Base-by-base conservation (phyloP, 2,797 vertebrate genomes). In the Clarias pachynema region DNA sequence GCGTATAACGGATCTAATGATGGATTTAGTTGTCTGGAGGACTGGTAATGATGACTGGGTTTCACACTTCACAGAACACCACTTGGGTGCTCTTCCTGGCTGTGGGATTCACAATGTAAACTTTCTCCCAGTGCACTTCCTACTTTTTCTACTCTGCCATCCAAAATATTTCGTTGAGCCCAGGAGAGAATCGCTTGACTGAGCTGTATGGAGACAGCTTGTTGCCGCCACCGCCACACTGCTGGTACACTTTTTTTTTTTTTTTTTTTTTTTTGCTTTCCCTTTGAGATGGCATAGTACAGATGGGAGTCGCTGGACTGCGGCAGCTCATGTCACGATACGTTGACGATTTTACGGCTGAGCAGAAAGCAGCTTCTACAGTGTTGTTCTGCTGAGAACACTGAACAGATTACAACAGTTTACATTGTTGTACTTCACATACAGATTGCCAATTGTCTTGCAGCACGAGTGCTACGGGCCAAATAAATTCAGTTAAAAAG, bases 281-380 rank as follows among this genome's bases (percentile, higher is more conserved):
- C 94, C 94, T 95, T 77, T 31, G 95, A 95, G 94, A 95, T 92
- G 83, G 78, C 87, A 90, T 93, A 90, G 86, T 93, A 92, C 95
- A 95, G 95, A 95, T 95, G 94, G 94, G 94, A 92, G 89, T 90
- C 90, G 74, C 65, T 94, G 93, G 95, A 94, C 94, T 94, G 90
- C 87, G 84, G 90, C 91, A 84, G 89, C 92, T 90, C 84, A 90
- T 95, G 94, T 95, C 95, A 95, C 91, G 90, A 84, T 87, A 90
- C 91, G 91, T 63, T 66, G 81, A 57, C 22, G 31, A 84, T 86
- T 87, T 84, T 86, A 86, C 72, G 82, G 83, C 83, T 79, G 94
- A 94, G 93, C 92, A 91, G 92, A 94, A 94, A 94, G 92, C 94
- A 92, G 93, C 92, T 90, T 91, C 92, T 93, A 93, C 94, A 91